Evolutionary conservation across 2,797 vertebrate species (phyloP), one percentile per base, ranked within the genome.

Genomic region (Orestias chungarensis): DNA sequence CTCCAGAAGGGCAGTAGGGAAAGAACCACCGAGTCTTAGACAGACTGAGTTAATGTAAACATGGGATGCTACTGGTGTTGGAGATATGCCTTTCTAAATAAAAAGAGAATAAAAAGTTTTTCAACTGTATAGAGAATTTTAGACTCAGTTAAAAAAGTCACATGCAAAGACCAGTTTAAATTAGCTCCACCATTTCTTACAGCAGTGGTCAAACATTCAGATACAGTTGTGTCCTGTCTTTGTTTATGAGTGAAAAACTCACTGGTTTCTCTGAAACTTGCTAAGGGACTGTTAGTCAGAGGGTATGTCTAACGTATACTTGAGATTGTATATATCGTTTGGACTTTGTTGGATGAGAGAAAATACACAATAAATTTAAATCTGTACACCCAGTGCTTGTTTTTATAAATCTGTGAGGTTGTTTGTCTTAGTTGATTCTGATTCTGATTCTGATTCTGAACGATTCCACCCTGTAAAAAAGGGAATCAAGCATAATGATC

Each of bases 291-390:
- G 25, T 62, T 62, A 62, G 35, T 62, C 59, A 62, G 35, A 11
- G 20, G n/a, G n/a, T 40, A 25, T 62, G 23, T 62, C 23, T 17
- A 62, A 23, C 25, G 6, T 35, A 8, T 35, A 59, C 55, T 62
- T 62, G n/a, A 42, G 11, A 23, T 38, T 40, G 35, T 40, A n/a
- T 62, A 15, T 15, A 62, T 62, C 23, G 25, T 25, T 40, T 62
- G 12, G 23, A 62, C 59, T n/a, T 35, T 25, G 35, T 40, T 62
- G 35, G 35, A 62, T 62, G 40, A 25, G 38, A 62, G 59, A 40
- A 42, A 62, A 62, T 35, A 62, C 59, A 42, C 59, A 62, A 62
- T 62, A 40, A 62, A 62, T 62, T 62, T 23, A 25, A 25, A 62
- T 42, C 12, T 40, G 23, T 25, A 11, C 5, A 15, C 23, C 35